A percentile compares a stretch with the other conserved stretches of the same genome.
Evolutionary conservation across 2,888 invertebrate genomes (phyloP).

Genomic region (Pardosa pseudoannulata): DNA sequence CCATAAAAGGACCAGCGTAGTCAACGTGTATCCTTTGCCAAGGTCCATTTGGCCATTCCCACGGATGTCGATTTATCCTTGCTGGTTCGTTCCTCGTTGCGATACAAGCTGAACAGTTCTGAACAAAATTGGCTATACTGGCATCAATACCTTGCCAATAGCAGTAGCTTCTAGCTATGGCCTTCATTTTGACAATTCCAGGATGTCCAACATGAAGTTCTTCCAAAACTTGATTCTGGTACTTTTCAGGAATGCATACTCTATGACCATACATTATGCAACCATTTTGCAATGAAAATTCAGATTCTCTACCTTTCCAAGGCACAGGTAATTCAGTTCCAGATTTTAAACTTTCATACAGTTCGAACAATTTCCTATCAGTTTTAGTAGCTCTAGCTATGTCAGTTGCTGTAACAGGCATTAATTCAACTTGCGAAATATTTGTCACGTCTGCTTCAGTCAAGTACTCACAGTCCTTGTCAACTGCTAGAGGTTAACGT

Average conservation of each 20-base stretch:
- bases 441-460: conserved; percentile 45
- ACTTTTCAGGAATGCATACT: conserved; percentile 53
- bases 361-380: conserved; percentile 43
- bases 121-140: conserved; percentile 40
- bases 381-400: conserved; percentile 41
- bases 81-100: conserved; percentile 38
- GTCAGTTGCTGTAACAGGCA: conserved; percentile 46
- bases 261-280: conserved; percentile 53
- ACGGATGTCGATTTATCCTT: conserved; percentile 35
- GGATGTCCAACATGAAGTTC: conserved; percentile 40
- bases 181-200: conserved; percentile 48
- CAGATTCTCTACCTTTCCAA: conserved; percentile 52
- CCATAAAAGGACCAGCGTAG: conserved; percentile 43
- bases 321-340: conserved; percentile 46
- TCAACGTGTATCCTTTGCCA: conserved; percentile 50
- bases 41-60: conserved; percentile 44
- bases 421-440: conserved; percentile 42
- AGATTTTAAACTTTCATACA: conserved; percentile 46
- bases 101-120: conserved; percentile 42
- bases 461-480: conserved; percentile 39
- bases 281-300: conserved; percentile 53
- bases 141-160: conserved; percentile 48
- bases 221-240: conserved; percentile 63
- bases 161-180: conserved; percentile 42
- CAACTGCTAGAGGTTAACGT: conserved; percentile 41